phyloP scores from a whole-genome alignment of 2,888 invertebrate species.

The Chironomus tentans region DNA sequence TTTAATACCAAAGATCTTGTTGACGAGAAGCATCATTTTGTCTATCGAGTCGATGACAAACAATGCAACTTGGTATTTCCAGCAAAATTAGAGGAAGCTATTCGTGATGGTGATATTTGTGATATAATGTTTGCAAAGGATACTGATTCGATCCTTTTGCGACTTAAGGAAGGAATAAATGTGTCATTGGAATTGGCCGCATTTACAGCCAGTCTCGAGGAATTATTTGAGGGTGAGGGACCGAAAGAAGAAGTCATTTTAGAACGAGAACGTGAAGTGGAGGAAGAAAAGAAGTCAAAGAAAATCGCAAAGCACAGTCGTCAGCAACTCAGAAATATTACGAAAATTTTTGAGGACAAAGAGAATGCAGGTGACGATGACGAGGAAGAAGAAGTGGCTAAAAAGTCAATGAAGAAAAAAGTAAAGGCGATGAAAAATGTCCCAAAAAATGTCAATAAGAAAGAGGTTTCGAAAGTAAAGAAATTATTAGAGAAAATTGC shows the following conservation, averaged over 20 bases:
- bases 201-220: conserved; percentile 44
- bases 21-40: conserved; percentile 52
- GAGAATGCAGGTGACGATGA: conserved; percentile 54
- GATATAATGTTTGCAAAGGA: conserved; percentile 70
- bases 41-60: conserved; percentile 66
- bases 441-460: conserved; percentile 37
- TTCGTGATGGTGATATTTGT: conserved; percentile 65
- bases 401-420: conserved; percentile 44
- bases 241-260: conserved; percentile 54
- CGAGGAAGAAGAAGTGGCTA: conserved; percentile 49
- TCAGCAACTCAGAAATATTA: conserved; percentile 54
- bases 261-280: conserved; percentile 50
- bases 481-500: conserved; percentile 31
- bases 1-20: conserved; percentile 50
- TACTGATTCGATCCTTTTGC: conserved; percentile 62
- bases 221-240: conserved; percentile 63
- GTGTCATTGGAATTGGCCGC: conserved; percentile 63
- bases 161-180: conserved; percentile 62
- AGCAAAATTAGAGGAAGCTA: conserved; percentile 63
- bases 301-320: conserved; percentile 50
- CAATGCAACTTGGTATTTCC: conserved; percentile 66
- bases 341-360: conserved; percentile 69
- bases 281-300: conserved; percentile 47
- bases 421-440: conserved; percentile 37
- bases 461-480: conserved; percentile 36